Percentiles rank a stretch among this genome's conserved stretches.
Evolutionary conservation across 37 sponge, comb jelly and placozoan species (phyloP).

Genomic region (Dysidea cf. avara): DNA sequence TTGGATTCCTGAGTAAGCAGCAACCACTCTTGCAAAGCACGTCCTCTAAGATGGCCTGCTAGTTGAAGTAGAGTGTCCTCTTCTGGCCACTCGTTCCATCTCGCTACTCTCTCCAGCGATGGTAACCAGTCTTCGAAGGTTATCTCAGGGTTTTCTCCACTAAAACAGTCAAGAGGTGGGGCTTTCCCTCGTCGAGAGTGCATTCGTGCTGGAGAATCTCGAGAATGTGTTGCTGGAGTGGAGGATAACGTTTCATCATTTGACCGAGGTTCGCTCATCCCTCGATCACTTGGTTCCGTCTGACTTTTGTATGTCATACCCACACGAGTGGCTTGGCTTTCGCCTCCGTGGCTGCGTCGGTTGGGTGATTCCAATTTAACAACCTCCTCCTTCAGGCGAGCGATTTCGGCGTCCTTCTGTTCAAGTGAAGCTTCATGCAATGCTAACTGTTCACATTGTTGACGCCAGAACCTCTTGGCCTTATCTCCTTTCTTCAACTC

Average conservation of each 20-base stretch:
- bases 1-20: background rate
- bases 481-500: no score
- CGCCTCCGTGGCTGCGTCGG: no score
- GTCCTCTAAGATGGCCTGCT: constrained; percentile 11
- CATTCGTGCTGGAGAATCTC: no score
- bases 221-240: no score
- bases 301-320: no score
- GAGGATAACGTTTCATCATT: no score
- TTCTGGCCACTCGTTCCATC: constrained; percentile 21
- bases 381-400: background rate
- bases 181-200: constrained; percentile 4
- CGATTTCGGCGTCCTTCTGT: constrained; percentile 1
- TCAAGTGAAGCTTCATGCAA: background rate
- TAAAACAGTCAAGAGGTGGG: constrained; percentile 7
- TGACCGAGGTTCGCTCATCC: no score
- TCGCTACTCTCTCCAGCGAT: background rate
- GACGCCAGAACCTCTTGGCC: background rate
- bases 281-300: no score
- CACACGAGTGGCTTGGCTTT: no score
- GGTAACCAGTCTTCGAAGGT: constrained; percentile 6
- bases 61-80: constrained; percentile 18
- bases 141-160: background rate
- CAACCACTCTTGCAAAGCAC: constrained; percentile 14
- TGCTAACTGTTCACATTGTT: constrained; percentile 1
- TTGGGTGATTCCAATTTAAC: no score